Evolutionary conservation across 2,888 invertebrate genomes (phyloP).

Genomic region (Vesta saturnalis): DNA sequence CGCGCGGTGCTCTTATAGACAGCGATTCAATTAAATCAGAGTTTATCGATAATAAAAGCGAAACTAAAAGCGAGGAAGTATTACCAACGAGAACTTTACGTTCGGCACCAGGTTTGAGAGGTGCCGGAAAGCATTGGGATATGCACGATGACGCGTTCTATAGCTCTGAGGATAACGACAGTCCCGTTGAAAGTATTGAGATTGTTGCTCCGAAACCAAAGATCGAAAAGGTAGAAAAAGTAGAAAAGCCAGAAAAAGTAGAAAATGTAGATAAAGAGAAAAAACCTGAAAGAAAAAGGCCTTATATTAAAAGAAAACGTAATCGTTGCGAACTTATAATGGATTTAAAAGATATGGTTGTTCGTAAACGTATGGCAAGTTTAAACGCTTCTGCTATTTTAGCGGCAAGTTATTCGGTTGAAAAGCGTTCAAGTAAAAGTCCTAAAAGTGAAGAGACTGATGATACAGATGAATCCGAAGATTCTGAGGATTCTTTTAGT

Average conservation of each 20-base stretch:
- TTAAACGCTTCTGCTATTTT: slow-evolving; percentile 90
- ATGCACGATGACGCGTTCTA: slow-evolving; percentile 76
- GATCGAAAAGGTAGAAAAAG: slow-evolving; percentile 54
- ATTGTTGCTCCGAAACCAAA: slow-evolving; percentile 56
- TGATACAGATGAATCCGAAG: slow-evolving; percentile 57
- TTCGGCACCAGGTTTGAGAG: slow-evolving; percentile 78
- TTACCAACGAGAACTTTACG: slow-evolving; percentile 67
- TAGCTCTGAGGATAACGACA: slow-evolving; percentile 58
- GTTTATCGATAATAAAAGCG: slow-evolving; percentile 45
- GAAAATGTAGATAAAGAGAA: too few relatives aligned
- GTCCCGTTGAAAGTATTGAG: slow-evolving; percentile 32
- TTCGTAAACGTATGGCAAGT: slow-evolving; percentile 91
- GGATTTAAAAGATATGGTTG: slow-evolving; percentile 88
- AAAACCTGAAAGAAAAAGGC: slow-evolving; percentile 62
- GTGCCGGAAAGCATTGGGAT: slow-evolving; percentile 86
- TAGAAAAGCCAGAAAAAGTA: too few relatives aligned
- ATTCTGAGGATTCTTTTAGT: slow-evolving; percentile 61
- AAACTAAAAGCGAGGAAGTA: slow-evolving; percentile 44
- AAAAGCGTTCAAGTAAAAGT: slow-evolving; percentile 68
- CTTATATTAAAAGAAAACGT: slow-evolving; percentile 66
- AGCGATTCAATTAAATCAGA: slow-evolving; percentile 55
- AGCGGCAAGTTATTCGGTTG: slow-evolving; percentile 83
- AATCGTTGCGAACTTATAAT: slow-evolving; percentile 73
- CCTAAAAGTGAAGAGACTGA: slow-evolving; percentile 67
- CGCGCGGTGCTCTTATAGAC: slow-evolving; percentile 73